Evolutionary conservation across 2,113 vertebrate species (phyloP).

Genomic region (Marmota monax): DNA sequence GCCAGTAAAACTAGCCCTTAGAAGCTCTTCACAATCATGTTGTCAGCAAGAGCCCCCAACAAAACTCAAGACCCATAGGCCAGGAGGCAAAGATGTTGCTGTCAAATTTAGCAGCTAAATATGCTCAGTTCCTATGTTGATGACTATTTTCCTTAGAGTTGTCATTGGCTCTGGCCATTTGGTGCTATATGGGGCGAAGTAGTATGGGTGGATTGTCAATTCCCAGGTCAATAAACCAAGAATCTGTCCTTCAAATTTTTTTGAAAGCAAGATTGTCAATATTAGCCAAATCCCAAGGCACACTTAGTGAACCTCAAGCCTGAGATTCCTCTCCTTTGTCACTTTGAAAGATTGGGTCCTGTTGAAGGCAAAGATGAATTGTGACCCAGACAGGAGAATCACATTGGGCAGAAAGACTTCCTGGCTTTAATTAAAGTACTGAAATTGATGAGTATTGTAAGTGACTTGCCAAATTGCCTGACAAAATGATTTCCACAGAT

Average conservation of each 20-base stretch:
- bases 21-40: conserved; percentile 30
- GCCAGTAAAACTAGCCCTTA: conserved; percentile 23
- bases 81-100: conserved; percentile 45
- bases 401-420: conserved; percentile 48
- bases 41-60: conserved; percentile 47
- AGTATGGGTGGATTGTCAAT: not conserved
- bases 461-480: conserved; percentile 73
- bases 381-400: conserved; percentile 46
- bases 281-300: conserved; percentile 22
- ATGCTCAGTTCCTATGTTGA: not conserved
- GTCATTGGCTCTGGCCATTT: not conserved
- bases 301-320: not conserved
- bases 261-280: not conserved
- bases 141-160: conserved; percentile 38
- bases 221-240: not conserved
- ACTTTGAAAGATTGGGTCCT: conserved; percentile 33
- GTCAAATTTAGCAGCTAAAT: conserved; percentile 56
- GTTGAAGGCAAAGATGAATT: conserved; percentile 62
- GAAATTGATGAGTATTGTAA: conserved; percentile 74
- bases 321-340: not conserved
- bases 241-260: not conserved
- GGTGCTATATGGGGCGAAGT: accelerated
- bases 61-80: not conserved
- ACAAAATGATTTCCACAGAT: conserved; percentile 75
- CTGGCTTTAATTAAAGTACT: conserved; percentile 78